Conservation (phyloP, 2,113 vertebrate genomes). For the Corvus cornix region DNA sequence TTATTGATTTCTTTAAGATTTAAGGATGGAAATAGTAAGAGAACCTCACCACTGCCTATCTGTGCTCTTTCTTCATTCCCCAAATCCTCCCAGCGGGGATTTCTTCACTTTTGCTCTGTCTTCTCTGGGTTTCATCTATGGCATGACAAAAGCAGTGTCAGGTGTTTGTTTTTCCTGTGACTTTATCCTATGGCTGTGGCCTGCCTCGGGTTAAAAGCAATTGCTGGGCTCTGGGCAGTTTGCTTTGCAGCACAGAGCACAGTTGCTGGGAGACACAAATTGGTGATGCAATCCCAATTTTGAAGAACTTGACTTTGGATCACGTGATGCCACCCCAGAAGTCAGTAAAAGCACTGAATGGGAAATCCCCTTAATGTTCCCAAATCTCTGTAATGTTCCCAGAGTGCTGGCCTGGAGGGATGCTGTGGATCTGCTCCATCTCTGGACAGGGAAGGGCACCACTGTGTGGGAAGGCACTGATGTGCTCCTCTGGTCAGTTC, state of each 20-base stretch:
- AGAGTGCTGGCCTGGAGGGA: neutral
- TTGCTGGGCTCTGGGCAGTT: neutral
- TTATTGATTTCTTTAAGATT: neutral
- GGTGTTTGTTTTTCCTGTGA: neutral
- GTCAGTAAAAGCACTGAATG: neutral
- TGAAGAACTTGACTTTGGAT: neutral
- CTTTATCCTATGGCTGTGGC: neutral
- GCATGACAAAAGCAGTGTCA: neutral
- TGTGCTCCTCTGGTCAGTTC: neutral
- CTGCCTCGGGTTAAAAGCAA: neutral
- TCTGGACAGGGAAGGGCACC: neutral
- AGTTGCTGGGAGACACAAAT: neutral
- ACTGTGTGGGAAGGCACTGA: rapidly evolving
- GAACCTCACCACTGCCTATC: neutral
- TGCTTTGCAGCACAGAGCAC: neutral
- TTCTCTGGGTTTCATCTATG: neutral
- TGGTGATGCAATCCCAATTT: neutral
- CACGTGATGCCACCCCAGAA: neutral
- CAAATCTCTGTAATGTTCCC: rapidly evolving
- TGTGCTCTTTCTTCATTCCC: neutral
- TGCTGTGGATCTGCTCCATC: neutral
- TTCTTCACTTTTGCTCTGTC: neutral
- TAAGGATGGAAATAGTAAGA: neutral
- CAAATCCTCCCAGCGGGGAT: neutral
- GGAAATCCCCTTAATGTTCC: neutral